These are phyloP conservation scores for Zhengitettix transpicula DNA, from an alignment of 2,888 invertebrate species.

Conservation along the genomic window DNA sequence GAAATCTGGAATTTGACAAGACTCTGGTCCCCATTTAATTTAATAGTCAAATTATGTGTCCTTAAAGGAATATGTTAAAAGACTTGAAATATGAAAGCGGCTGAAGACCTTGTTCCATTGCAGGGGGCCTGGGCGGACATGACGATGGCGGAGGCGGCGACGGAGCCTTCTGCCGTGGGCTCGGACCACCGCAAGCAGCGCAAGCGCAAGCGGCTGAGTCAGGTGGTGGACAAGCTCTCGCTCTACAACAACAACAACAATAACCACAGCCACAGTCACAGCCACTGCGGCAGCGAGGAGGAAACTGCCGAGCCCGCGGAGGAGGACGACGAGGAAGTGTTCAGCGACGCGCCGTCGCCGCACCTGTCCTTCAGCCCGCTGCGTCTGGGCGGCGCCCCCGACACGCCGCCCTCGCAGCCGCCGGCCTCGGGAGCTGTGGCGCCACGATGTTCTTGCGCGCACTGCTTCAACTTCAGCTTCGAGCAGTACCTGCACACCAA, in stretches of 20 bases:
- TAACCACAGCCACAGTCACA: conserved; percentile 24
- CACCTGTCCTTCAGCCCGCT: conserved; percentile 28
- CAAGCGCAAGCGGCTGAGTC: conserved; percentile 63
- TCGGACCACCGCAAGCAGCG: conserved; percentile 32
- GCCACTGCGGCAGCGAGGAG: conserved; percentile 2
- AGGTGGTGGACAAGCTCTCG: conserved; percentile 58
- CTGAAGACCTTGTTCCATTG: too few species aligned
- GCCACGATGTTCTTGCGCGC: conserved; percentile 23
- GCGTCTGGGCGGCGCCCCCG: conserved; percentile 36
- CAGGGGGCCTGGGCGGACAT: conserved; percentile 21
- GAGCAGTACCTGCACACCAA: conserved; percentile 45
- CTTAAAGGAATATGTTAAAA: too few species aligned
- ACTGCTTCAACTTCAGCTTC: conserved; percentile 41
- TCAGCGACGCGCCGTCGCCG: conserved; percentile 37
- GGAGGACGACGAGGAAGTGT: conserved; percentile 28
- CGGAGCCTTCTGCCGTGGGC: conserved; percentile 24
- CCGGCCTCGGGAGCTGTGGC: conserved; percentile 23
- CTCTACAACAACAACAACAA: conserved; percentile 26
- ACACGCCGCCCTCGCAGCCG: conserved; percentile 30
- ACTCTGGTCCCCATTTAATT: too few species aligned
- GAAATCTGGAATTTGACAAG: too few species aligned
- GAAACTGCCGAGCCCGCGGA: conserved; percentile 1
- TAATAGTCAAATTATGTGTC: too few species aligned
- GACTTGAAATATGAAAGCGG: too few species aligned
- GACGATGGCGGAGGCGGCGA: conserved; percentile 57